These are phyloP conservation scores for human (Homo sapiens) DNA, from an alignment of 2,113 vertebrate species.

Conservation along the genomic window DNA sequence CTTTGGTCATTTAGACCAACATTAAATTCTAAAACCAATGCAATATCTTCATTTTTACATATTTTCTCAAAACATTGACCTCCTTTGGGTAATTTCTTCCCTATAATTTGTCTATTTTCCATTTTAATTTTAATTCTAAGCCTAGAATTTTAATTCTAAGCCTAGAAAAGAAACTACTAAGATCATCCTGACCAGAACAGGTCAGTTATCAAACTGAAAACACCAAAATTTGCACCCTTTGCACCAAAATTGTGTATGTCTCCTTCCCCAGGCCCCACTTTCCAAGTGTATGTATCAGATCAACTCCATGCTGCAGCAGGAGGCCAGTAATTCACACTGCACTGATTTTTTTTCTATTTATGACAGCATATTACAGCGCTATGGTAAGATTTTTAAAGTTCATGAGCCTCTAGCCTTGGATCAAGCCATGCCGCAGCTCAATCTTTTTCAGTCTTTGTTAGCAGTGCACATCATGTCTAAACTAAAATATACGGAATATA, in stretches of 20 bases:
- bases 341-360: conserved; percentile 38
- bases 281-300: background rate
- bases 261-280: background rate
- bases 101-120: background rate
- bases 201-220: background rate
- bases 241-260: background rate
- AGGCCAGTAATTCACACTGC: background rate
- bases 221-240: background rate
- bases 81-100: background rate
- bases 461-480: background rate
- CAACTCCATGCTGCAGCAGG: background rate
- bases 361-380: conserved; percentile 1
- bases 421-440: background rate
- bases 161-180: background rate
- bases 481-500: background rate
- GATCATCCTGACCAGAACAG: background rate
- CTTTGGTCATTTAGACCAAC: background rate
- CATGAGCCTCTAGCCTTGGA: conserved; percentile 42
- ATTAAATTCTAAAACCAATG: conserved; percentile 33
- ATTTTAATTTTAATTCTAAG: conserved; percentile 42
- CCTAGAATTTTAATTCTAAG: conserved; percentile 4
- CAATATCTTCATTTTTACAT: background rate
- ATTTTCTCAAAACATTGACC: background rate
- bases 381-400: conserved; percentile 36
- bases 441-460: conserved; percentile 52